Evolutionary conservation across 30 jellyfish, hydroid and myxozoan genomes (phyloP).

Genomic region (Turritopsis dohrnii): DNA sequence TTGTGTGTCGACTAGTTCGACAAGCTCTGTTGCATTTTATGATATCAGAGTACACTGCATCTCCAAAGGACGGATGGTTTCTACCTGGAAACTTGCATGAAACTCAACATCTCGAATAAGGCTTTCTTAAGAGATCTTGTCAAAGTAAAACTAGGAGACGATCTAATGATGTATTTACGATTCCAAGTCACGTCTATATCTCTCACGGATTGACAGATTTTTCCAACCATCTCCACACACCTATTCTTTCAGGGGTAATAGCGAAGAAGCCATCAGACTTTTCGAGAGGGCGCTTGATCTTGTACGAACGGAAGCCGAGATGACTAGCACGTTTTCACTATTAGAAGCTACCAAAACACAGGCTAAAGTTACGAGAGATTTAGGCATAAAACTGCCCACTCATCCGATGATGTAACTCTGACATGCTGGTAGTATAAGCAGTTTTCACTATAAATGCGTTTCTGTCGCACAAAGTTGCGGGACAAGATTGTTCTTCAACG

Average conservation of each 20-base stretch:
- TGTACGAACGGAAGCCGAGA: constrained; percentile 95
- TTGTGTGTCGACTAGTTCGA: no score
- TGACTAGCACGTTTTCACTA: constrained; percentile 91
- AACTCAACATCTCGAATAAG: no score
- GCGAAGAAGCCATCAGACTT: constrained; percentile 67
- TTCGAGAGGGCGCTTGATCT: constrained; percentile 77
- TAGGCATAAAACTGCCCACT: constrained; percentile 72
- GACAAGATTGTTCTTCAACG: not conserved
- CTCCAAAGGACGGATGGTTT: no score
- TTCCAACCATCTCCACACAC: no score
- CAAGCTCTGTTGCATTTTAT: no score
- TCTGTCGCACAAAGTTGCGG: not conserved
- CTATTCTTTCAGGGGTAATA: constrained; percentile 66
- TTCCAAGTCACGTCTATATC: no score
- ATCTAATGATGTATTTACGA: no score
- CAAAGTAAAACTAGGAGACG: no score
- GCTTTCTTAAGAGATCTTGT: no score
- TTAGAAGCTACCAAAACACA: constrained; percentile 97
- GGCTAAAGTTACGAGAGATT: constrained; percentile 59
- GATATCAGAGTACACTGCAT: no score
- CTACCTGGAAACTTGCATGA: no score
- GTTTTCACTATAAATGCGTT: not conserved
- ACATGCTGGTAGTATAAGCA: not conserved
- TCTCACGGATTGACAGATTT: no score
- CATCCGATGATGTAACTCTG: constrained; percentile 12